Percentiles rank a stretch among this genome's conserved stretches.
These are phyloP conservation scores for Agelastica alni DNA, from an alignment of 2,888 invertebrate species.

Conservation along the genomic window DNA sequence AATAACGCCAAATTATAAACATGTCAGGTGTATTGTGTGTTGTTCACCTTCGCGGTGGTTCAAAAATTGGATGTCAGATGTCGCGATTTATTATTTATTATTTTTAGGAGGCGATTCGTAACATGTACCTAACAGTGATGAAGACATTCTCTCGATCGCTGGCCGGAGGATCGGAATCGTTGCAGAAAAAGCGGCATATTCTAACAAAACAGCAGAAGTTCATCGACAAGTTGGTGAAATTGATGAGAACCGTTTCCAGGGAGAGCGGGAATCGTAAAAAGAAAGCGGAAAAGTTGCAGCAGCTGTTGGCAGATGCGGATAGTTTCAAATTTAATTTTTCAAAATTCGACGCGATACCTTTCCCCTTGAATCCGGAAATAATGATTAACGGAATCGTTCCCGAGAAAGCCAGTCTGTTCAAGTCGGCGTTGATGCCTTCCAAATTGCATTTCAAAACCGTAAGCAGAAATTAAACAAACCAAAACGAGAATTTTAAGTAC, in stretches of 20 bases:
- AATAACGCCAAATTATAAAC: too few species aligned
- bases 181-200: constrained; percentile 75
- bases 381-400: constrained; percentile 86
- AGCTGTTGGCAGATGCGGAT: constrained; percentile 79
- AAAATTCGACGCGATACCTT: constrained; percentile 89
- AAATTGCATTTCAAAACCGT: constrained; percentile 83
- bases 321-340: constrained; percentile 84
- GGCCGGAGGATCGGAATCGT: constrained; percentile 70
- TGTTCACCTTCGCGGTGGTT: too few species aligned
- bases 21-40: too few species aligned
- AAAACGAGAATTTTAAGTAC: too few species aligned
- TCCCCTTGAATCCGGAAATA: constrained; percentile 89
- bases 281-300: constrained; percentile 88
- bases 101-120: constrained; percentile 56
- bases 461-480: background rate
- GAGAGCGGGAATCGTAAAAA: constrained; percentile 91
- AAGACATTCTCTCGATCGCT: constrained; percentile 79
- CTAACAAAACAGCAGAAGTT: constrained; percentile 87
- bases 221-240: constrained; percentile 84
- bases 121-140: constrained; percentile 91
- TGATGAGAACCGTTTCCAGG: constrained; percentile 85
- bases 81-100: background rate
- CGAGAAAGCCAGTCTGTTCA: constrained; percentile 90
- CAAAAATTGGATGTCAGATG: too few species aligned
- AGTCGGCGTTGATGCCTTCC: constrained; percentile 95